Conservation (phyloP, 2,888 invertebrate genomes). For the Periphyllus acericola region DNA sequence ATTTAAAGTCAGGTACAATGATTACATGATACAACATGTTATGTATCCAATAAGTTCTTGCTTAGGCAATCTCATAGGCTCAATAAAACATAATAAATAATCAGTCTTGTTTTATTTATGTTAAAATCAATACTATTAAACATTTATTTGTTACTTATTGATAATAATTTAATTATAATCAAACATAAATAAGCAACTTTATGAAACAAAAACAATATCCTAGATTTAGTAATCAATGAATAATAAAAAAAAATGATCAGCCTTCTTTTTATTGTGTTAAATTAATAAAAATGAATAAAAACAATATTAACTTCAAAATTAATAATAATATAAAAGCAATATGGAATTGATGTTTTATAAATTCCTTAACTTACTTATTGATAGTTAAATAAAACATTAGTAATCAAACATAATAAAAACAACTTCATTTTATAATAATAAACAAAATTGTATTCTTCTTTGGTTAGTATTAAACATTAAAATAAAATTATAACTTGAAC, state of each 20-base stretch:
- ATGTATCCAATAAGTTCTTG: conserved; percentile 11
- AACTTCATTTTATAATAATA: conserved; percentile 4
- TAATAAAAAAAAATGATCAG: too few species aligned
- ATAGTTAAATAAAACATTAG: too few species aligned
- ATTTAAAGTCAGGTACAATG: conserved; percentile 5
- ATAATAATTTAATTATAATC: conserved; percentile 21
- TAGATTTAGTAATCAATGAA: conserved; percentile 4
- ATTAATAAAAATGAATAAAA: too few species aligned
- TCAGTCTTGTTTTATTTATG: conserved; percentile 11
- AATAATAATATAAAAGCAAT: too few species aligned
- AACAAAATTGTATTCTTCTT: conserved; percentile 3
- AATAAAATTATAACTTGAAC: conserved; percentile 14
- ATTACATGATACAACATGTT: conserved; percentile 15
- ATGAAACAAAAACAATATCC: conserved; percentile 14
- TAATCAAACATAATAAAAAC: conserved; percentile 14
- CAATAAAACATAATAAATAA: conserved; percentile 8
- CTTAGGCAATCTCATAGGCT: conserved; percentile 8
- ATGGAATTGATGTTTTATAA: too few species aligned
- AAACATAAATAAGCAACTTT: conserved; percentile 17
- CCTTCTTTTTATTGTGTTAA: too few species aligned
- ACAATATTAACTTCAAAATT: too few species aligned
- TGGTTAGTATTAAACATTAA: conserved; percentile 15
- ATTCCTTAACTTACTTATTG: too few species aligned
- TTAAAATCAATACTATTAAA: conserved; percentile 10
- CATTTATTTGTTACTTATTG: conserved; percentile 9